A percentile compares a stretch with the other conserved stretches of the same genome.
Conservation (phyloP, 2,797 vertebrate genomes). For the Myotis vivesi region DNA sequence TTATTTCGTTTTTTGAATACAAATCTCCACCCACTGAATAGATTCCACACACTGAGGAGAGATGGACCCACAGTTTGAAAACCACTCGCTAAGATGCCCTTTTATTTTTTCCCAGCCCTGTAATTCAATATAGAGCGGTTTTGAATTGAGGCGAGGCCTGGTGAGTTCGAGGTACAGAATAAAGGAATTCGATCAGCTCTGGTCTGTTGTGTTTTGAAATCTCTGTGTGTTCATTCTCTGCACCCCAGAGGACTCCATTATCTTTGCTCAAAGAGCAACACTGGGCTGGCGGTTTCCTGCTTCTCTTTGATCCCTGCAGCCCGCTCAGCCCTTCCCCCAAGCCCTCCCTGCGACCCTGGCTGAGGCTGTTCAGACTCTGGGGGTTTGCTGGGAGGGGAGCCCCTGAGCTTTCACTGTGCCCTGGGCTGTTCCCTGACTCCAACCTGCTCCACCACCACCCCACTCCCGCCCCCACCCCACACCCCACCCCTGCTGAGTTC, state of each 20-base stretch:
- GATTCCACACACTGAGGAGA: background rate
- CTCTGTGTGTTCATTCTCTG: slow-evolving; percentile 59
- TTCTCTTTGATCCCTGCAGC: slow-evolving; percentile 65
- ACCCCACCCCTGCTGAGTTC: background rate
- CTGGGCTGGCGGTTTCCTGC: background rate
- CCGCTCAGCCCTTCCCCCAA: slow-evolving; percentile 2
- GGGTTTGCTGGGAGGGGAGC: background rate
- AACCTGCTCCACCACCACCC: background rate
- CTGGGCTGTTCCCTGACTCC: background rate
- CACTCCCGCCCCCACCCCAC: too few relatives aligned
- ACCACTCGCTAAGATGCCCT: background rate
- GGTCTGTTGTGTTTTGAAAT: slow-evolving; percentile 63
- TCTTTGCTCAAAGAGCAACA: slow-evolving; percentile 67
- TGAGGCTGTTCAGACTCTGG: background rate
- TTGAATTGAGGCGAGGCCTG: slow-evolving; percentile 50
- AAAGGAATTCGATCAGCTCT: slow-evolving; percentile 58
- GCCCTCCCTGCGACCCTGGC: background rate
- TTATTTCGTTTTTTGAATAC: background rate
- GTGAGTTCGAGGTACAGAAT: slow-evolving; percentile 51
- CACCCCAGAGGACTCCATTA: slow-evolving; percentile 62
- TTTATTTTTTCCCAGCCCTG: slow-evolving; percentile 41
- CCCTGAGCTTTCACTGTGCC: background rate
- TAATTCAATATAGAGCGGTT: slow-evolving; percentile 52
- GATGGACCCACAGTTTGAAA: background rate
- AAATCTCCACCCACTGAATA: background rate